phyloP scores from a whole-genome alignment of 1,140 invertebrate genomes.

The Stegodyphus dumicola region DNA sequence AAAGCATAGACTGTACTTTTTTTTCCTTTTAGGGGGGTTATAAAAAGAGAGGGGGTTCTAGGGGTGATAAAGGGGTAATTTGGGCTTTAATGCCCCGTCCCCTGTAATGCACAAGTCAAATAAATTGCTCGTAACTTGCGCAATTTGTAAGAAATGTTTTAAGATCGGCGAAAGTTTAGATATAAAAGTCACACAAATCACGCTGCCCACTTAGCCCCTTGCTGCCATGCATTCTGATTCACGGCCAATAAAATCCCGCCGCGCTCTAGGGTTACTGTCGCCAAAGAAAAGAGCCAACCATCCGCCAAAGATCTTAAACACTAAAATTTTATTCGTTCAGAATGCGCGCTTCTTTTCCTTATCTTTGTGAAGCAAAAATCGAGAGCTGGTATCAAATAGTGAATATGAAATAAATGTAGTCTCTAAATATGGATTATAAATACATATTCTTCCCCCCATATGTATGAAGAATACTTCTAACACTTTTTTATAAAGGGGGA shows the following conservation, averaged over 20 bases:
- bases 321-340: too few species aligned
- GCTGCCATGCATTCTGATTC: constrained; percentile 61
- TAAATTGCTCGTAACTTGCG: constrained; percentile 62
- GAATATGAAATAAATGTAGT: too few species aligned
- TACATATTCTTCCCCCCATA: too few species aligned
- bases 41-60: constrained; percentile 26
- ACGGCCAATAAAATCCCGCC: constrained; percentile 57
- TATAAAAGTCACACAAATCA: constrained; percentile 62
- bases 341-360: too few species aligned
- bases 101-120: constrained; percentile 61
- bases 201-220: constrained; percentile 57
- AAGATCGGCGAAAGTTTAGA: constrained; percentile 62
- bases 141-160: constrained; percentile 62
- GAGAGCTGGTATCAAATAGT: too few species aligned
- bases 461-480: too few species aligned
- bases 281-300: not conserved
- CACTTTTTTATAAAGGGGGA: too few species aligned
- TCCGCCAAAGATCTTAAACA: constrained; percentile 16
- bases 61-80: constrained; percentile 59
- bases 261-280: constrained; percentile 32
- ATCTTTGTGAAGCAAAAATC: too few species aligned
- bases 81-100: constrained; percentile 57
- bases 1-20: constrained; percentile 31
- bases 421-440: too few species aligned
- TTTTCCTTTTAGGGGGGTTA: constrained; percentile 29